Base-by-base conservation (phyloP, 2,797 vertebrate genomes). In the Fratercula arctica region DNA sequence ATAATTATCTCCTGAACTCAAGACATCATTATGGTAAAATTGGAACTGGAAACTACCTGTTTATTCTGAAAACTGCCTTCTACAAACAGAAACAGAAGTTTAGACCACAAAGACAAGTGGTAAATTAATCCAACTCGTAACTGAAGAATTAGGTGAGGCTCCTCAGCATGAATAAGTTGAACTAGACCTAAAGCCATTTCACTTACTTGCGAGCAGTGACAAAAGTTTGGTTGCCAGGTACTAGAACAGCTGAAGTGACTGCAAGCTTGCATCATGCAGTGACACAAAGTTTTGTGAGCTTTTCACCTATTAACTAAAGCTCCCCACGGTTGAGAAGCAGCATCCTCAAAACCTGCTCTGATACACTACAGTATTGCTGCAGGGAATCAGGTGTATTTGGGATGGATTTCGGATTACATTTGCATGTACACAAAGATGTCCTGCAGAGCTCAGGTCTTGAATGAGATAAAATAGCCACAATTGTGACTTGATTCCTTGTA, bases 41-140 rank as follows among this genome's bases (percentile, higher is more conserved):
- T 92, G 37, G 51, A 91, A 61, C 51, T 74, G 74, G 24, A 95
- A 93, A 70, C 46, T 50, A 61, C 56, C 86, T 76, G 77, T 85
- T 95, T 94, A 60, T 82, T 89, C 77, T 91, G 76, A 89, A 93
- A 89, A 78, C 63, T 80, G 46, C 39, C 43, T 91, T 90, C 74
- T 76, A 82, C 66, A 87, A 91, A 87, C 33, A 91, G 72, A 85
- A 95, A 60, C 31, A 85, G 53, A 17, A 84, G 59, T 68, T 93
- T 53, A 85, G n/a, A 60, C 21, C 63, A 51, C 35, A 84, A 84
- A 79, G 67, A 76, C 77, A 85, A 63, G 50, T 72, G 63, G 67
- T n/a, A 87, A 89, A 85, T 85, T 73, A 79, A 96, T 76, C 50
- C 81, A 93, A 88, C 89, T 10, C 10, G n/a, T 50, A 85, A 77